Conservation (phyloP, 2,888 invertebrate genomes). For the Neoaliturus tenellus region DNA sequence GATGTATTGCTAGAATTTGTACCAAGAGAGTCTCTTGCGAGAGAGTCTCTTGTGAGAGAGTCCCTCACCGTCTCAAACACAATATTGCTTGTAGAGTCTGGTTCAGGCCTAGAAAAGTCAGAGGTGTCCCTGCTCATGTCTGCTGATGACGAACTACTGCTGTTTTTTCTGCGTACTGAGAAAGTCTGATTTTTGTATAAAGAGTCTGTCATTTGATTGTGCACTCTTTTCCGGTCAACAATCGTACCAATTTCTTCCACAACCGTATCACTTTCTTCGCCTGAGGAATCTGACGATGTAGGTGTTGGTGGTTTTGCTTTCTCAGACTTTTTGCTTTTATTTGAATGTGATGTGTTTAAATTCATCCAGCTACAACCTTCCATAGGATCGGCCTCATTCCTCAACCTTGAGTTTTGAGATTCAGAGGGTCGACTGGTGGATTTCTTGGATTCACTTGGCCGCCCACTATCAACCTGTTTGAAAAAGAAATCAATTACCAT, state of each 20-base stretch:
- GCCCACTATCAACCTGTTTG: background rate
- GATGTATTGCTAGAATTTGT: background rate
- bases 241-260: background rate
- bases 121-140: background rate
- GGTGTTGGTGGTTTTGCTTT: background rate
- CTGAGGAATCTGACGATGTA: background rate
- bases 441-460: background rate
- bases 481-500: no score
- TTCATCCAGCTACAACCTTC: slow-evolving; percentile 14
- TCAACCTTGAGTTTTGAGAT: background rate
- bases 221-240: background rate
- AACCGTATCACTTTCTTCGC: background rate
- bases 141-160: background rate
- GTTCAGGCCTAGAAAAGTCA: background rate
- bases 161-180: background rate
- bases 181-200: background rate
- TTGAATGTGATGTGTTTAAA: background rate
- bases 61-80: background rate
- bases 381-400: background rate
- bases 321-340: background rate
- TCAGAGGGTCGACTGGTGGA: background rate
- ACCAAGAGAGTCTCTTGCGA: background rate
- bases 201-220: no score
- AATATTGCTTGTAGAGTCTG: slow-evolving; percentile 14
- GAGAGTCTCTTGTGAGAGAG: background rate